A percentile compares a stretch with the other conserved stretches of the same genome.
Conservation (phyloP, 2,113 vertebrate species). For the Neolamprologus tretocephalus region DNA sequence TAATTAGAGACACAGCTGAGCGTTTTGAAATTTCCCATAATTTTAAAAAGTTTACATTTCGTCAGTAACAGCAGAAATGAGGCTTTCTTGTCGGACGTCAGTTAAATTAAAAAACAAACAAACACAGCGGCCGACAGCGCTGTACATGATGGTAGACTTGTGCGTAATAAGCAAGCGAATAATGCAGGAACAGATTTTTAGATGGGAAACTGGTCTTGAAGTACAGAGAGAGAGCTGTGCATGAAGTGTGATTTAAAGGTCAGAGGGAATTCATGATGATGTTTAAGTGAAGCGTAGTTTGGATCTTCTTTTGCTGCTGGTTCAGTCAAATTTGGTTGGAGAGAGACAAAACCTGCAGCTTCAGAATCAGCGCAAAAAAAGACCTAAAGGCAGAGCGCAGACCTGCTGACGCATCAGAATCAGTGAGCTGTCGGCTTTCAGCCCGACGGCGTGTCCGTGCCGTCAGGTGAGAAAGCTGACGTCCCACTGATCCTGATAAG, state of each 20-base stretch:
- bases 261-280: not conserved
- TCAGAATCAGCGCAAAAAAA: fast-evolving
- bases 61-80: not conserved
- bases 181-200: not conserved
- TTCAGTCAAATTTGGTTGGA: not conserved
- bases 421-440: not conserved
- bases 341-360: not conserved
- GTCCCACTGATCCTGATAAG: not conserved
- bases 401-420: fast-evolving
- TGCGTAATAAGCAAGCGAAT: fast-evolving
- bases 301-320: not conserved
- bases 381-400: fast-evolving
- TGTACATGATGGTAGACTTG: not conserved
- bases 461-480: not conserved
- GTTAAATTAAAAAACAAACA: not conserved
- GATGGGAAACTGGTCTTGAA: not conserved
- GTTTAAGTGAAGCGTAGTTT: not conserved
- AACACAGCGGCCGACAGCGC: fast-evolving
- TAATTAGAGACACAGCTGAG: not conserved
- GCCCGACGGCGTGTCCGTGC: fast-evolving
- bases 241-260: not conserved
- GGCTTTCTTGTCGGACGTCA: fast-evolving
- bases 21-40: not conserved
- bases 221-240: not conserved
- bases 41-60: not conserved